Evolutionary conservation across 2,888 invertebrate species (phyloP).

Genomic region (Branchipolynoe longqiensis): DNA sequence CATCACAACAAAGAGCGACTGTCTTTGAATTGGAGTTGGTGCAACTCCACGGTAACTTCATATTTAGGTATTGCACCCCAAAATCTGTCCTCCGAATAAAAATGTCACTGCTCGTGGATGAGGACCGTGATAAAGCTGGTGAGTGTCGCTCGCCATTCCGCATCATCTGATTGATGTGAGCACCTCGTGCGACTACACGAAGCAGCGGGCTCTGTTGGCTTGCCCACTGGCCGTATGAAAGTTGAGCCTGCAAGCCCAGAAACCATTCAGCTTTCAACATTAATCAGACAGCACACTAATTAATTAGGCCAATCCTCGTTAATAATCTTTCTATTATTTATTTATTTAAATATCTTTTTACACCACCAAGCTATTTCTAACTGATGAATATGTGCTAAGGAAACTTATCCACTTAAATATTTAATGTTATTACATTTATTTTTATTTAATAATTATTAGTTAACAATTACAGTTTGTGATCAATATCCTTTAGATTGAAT

Average conservation of each 20-base stretch:
- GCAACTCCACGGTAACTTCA: slow-evolving; percentile 2
- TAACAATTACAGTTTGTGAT: too few species aligned
- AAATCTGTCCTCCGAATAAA: slow-evolving; percentile 12
- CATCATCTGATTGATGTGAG: not conserved
- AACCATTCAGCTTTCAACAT: too few species aligned
- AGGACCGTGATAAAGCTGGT: not conserved
- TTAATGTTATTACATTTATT: too few species aligned
- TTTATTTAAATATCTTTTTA: not conserved
- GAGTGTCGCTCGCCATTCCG: not conserved
- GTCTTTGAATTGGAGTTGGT: not conserved
- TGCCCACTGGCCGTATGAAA: slow-evolving; percentile 28
- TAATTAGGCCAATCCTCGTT: not conserved
- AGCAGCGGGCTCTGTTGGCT: slow-evolving; percentile 26
- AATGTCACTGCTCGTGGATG: not conserved
- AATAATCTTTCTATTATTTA: slow-evolving; percentile 4
- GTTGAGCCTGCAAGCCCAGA: slow-evolving; percentile 50
- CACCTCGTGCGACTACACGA: not conserved
- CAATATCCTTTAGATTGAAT: too few species aligned
- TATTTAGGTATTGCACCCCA: not conserved
- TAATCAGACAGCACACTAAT: too few species aligned
- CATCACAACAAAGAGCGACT: not conserved
- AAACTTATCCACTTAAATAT: too few species aligned
- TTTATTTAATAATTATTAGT: too few species aligned
- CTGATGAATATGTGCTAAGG: too few species aligned
- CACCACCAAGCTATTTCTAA: too few species aligned